Conservation (phyloP, 2,113 vertebrate species). For the Heteronetta atricapilla region DNA sequence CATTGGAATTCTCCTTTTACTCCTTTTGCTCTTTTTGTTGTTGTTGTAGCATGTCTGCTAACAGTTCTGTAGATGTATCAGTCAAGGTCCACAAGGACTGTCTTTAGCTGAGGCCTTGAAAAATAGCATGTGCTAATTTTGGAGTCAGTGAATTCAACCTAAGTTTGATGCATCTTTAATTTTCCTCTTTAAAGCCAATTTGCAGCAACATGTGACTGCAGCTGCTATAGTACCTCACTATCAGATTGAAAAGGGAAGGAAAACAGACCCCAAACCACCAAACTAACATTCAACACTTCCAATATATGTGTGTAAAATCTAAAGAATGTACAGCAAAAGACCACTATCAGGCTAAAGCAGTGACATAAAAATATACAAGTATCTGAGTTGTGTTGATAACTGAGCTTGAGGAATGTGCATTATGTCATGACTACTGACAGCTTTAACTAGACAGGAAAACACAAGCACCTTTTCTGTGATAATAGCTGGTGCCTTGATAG, state of each 20-base stretch:
- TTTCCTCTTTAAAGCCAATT: not conserved
- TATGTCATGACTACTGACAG: conserved; percentile 40
- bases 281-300: conserved; percentile 12
- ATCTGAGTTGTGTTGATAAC: conserved; percentile 32
- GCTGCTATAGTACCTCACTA: not conserved
- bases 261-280: not conserved
- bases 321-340: conserved; percentile 20
- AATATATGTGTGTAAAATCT: conserved; percentile 32
- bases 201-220: not conserved
- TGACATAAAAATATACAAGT: conserved; percentile 34
- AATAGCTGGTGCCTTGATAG: not conserved
- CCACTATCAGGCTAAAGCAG: conserved; percentile 17
- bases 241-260: not conserved
- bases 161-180: not conserved
- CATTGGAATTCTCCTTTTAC: not conserved
- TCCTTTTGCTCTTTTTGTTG: not conserved
- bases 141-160: not conserved
- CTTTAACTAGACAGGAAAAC: conserved; percentile 46
- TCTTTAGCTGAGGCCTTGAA: not conserved
- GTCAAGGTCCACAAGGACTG: not conserved
- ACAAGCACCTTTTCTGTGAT: conserved; percentile 20
- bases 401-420: conserved; percentile 21
- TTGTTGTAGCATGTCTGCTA: not conserved
- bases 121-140: not conserved
- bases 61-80: not conserved